These are phyloP conservation scores for Oreochromis spilurus DNA, from an alignment of 2,113 vertebrate species.

Conservation along the genomic window DNA sequence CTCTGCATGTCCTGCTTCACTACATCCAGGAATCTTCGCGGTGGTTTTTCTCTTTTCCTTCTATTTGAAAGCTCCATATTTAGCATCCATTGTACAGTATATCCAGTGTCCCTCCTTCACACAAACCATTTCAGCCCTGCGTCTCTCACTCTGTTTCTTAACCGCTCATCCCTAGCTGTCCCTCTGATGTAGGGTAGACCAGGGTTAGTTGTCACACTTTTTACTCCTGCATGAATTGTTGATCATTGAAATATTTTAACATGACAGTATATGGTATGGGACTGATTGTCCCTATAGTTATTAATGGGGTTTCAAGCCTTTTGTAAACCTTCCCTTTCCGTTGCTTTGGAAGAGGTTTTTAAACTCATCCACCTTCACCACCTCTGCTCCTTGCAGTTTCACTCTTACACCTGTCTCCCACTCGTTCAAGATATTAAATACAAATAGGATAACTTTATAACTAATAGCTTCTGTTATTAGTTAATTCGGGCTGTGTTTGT, in stretches of 20 bases:
- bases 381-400: background rate
- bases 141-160: fast-evolving
- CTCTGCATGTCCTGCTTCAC: fast-evolving
- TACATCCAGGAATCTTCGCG: fast-evolving
- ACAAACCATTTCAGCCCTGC: background rate
- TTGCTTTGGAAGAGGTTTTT: background rate
- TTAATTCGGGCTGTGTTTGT: background rate
- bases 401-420: background rate
- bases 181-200: background rate
- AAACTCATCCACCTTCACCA: background rate
- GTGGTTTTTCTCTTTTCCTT: fast-evolving
- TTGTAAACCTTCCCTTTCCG: background rate
- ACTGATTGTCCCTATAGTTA: background rate
- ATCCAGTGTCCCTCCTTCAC: background rate
- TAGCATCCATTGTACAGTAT: background rate
- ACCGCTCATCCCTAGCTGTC: fast-evolving
- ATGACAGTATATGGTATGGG: background rate
- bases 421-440: background rate
- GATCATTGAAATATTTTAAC: background rate
- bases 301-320: background rate
- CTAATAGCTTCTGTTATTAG: background rate
- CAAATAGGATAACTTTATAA: background rate
- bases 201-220: background rate
- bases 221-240: fast-evolving
- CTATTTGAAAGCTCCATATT: background rate